A percentile compares a stretch with the other conserved stretches of the same genome.
Conservation (phyloP, 2,888 invertebrate species). For the Apeira syringaria region DNA sequence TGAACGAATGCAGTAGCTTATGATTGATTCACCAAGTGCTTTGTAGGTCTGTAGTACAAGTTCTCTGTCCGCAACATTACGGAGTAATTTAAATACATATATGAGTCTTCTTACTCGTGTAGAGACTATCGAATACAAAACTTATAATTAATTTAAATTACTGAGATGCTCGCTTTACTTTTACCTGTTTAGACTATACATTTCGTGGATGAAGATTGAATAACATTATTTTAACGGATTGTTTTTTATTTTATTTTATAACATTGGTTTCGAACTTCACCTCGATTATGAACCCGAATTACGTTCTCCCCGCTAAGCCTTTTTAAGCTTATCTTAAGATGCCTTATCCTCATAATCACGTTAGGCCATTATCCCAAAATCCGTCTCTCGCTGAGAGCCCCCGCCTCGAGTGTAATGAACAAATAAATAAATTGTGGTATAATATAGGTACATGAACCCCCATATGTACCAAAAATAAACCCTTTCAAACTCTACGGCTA, state of each 20-base stretch:
- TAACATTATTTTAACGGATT: background rate
- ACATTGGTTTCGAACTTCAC: background rate
- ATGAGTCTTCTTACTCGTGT: too few relatives aligned
- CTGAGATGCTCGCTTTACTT: too few relatives aligned
- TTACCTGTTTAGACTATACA: background rate
- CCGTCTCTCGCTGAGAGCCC: constrained; percentile 72
- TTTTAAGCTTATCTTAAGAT: constrained; percentile 29
- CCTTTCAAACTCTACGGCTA: constrained; percentile 18
- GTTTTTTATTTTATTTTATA: background rate
- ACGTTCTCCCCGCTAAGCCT: constrained; percentile 23
- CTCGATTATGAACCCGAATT: constrained; percentile 11
- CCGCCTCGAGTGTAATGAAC: constrained; percentile 75
- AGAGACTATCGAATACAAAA: too few relatives aligned
- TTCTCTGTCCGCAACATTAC: too few relatives aligned
- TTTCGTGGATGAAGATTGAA: background rate
- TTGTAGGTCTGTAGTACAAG: too few relatives aligned
- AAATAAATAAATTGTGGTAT: constrained; percentile 80
- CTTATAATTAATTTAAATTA: too few relatives aligned
- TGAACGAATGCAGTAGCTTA: too few relatives aligned
- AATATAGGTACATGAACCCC: constrained; percentile 53
- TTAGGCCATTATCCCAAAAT: constrained; percentile 76
- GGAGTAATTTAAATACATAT: too few relatives aligned
- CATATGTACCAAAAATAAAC: constrained; percentile 46
- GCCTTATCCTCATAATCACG: constrained; percentile 43
- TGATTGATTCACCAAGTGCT: too few relatives aligned